These are phyloP conservation scores for Teleogryllus occipitalis DNA, from an alignment of 1,140 invertebrate genomes.

Conservation along the genomic window DNA sequence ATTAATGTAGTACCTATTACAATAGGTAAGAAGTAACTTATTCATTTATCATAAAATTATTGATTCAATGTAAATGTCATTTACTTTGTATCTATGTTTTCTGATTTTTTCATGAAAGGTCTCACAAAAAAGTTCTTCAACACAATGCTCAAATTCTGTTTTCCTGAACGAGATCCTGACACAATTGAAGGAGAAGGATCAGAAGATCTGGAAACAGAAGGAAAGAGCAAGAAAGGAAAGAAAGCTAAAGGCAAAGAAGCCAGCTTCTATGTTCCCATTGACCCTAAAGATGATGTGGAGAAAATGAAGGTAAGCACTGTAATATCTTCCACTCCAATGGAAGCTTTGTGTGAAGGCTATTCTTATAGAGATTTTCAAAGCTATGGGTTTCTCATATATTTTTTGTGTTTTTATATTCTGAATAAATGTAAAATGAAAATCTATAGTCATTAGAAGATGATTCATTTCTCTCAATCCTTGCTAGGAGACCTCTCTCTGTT, in stretches of 20 bases:
- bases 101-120: slow-evolving; percentile 38
- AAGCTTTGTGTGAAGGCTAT: too few relatives aligned
- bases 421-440: too few relatives aligned
- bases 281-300: slow-evolving; percentile 87
- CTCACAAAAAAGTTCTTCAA: slow-evolving; percentile 96
- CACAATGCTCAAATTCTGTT: slow-evolving; percentile 96
- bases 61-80: slow-evolving; percentile 9
- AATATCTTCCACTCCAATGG: neutral
- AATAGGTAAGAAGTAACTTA: slow-evolving; percentile 52
- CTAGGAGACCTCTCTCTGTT: too few relatives aligned
- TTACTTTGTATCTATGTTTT: neutral
- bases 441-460: too few relatives aligned
- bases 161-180: slow-evolving; percentile 90
- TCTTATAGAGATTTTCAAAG: too few relatives aligned
- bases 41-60: neutral
- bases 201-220: slow-evolving; percentile 47
- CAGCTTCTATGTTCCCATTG: slow-evolving; percentile 80
- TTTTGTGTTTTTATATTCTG: too few relatives aligned
- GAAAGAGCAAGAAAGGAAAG: slow-evolving; percentile 34
- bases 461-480: too few relatives aligned
- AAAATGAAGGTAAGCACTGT: slow-evolving; percentile 79
- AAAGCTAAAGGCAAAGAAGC: slow-evolving; percentile 60
- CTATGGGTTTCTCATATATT: too few relatives aligned
- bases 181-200: slow-evolving; percentile 61
- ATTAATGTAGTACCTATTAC: slow-evolving; percentile 90